Evolutionary conservation across 2,113 vertebrate genomes (phyloP), one percentile per base, ranked within the genome.

Genomic region (Garra rufa): DNA sequence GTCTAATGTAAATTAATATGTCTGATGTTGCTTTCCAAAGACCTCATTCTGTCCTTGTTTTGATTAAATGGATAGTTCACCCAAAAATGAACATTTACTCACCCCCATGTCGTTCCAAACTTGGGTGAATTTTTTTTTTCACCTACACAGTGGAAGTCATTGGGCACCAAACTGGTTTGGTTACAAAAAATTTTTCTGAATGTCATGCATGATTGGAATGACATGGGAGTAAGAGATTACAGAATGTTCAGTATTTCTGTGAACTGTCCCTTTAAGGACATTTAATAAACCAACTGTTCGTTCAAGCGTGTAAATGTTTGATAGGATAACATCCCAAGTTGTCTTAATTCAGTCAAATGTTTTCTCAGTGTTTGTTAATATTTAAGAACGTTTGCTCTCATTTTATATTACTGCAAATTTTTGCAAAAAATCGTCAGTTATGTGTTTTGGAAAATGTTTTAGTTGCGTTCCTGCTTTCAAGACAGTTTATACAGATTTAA

Each of bases 41-140:
- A 73, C 41, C 41, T 46, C 2, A 24, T 73, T 73, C 21, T 24
- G 41, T 73, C 41, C 41, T 44, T 26, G 41, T 46, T 73, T 73
- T 73, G 41, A 73, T 26, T 24, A 26, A 73, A 73, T 41, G 41
- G n/a, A 14, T 71, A 44, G 69, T 73, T 46, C 70, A 46, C n/a
- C 21, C 41, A 24, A 24, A 73, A 46, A 46, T 14, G 1, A 44
- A 26, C 41, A 21, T 71, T 73, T 46, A 15, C 67, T n/a, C 63
- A 19, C 19, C 9, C 1, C n/a, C 3, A 14, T 73, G 11, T 46
- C 10, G 43, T 24, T 73, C 11, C 41, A 46, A 24, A 73, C n/a
- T 14, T 26, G n/a, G 3, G 43, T 14, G 21, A 14, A 9, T 70
- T 15, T 8, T 15, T 9, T 67, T 34, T 67, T 34, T 14, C 5